These are phyloP conservation scores for Serrognathus titanus DNA, from an alignment of 2,888 invertebrate species.

Conservation along the genomic window DNA sequence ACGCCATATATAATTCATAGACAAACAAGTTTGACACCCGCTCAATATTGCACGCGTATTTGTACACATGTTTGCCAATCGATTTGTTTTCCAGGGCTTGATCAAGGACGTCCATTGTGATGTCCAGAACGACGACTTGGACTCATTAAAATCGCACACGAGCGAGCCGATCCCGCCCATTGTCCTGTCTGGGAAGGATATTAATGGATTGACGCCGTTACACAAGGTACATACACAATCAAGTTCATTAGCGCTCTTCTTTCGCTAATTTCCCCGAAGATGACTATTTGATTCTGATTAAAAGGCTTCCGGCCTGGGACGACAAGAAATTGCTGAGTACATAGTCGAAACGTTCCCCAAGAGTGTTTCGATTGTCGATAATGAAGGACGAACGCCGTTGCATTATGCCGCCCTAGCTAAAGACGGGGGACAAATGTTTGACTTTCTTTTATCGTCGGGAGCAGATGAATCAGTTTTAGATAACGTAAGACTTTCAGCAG, in stretches of 20 bases:
- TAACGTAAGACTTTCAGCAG: conserved; percentile 60
- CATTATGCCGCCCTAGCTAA: conserved; percentile 83
- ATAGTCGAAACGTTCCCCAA: conserved; percentile 67
- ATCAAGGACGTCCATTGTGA: conserved; percentile 78
- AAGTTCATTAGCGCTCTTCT: background rate
- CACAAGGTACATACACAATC: conserved; percentile 64
- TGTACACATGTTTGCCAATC: conserved; percentile 10
- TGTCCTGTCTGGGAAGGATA: conserved; percentile 70
- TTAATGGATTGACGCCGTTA: conserved; percentile 77
- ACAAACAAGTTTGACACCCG: no score
- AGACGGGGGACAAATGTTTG: conserved; percentile 74
- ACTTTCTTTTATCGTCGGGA: conserved; percentile 74
- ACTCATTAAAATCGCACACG: conserved; percentile 62
- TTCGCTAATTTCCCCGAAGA: background rate
- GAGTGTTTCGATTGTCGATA: conserved; percentile 68
- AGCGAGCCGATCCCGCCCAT: conserved; percentile 68
- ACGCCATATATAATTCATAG: no score
- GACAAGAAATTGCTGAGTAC: conserved; percentile 70
- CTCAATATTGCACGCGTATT: background rate
- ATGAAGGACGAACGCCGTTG: conserved; percentile 80
- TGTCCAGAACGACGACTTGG: conserved; percentile 73
- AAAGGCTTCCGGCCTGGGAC: conserved; percentile 79
- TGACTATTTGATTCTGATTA: background rate
- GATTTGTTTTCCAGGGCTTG: conserved; percentile 60
- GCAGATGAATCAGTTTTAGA: conserved; percentile 82